Conservation (phyloP, 1,140 invertebrate genomes). For the Myzus persicae region DNA sequence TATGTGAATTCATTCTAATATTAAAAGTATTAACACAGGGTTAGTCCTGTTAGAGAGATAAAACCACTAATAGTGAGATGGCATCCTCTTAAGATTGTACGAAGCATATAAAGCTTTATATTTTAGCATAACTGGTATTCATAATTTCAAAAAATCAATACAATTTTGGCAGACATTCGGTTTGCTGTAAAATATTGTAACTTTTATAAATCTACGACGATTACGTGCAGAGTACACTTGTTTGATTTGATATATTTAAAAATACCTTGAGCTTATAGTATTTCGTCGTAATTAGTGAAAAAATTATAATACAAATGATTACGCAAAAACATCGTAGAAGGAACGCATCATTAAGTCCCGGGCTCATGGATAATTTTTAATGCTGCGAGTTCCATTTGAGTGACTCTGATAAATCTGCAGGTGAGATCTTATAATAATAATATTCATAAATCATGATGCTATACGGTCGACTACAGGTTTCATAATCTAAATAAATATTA, state of each 20-base stretch:
- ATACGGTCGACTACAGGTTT: not conserved
- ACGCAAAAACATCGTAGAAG: not conserved
- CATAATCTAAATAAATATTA: not conserved
- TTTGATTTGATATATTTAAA: not conserved
- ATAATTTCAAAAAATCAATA: not conserved
- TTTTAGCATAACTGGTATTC: not conserved
- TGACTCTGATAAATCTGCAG: not conserved
- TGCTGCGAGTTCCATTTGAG: not conserved
- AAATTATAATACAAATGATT: not conserved
- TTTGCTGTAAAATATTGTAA: not conserved
- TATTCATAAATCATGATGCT: not conserved
- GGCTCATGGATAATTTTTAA: not conserved
- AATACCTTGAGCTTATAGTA: not conserved
- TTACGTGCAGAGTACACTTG: too few relatives aligned
- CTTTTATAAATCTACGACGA: not conserved
- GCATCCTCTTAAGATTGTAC: too few relatives aligned
- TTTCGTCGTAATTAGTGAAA: not conserved
- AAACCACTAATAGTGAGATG: too few relatives aligned
- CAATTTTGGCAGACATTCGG: not conserved
- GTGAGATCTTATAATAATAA: not conserved
- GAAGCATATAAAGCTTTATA: too few relatives aligned
- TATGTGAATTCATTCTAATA: too few relatives aligned
- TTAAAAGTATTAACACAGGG: too few relatives aligned
- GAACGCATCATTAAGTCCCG: not conserved
- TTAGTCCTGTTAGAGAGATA: too few relatives aligned